Evolutionary conservation across 2,888 invertebrate species (phyloP).

Genomic region (Ctenicera cuprea): DNA sequence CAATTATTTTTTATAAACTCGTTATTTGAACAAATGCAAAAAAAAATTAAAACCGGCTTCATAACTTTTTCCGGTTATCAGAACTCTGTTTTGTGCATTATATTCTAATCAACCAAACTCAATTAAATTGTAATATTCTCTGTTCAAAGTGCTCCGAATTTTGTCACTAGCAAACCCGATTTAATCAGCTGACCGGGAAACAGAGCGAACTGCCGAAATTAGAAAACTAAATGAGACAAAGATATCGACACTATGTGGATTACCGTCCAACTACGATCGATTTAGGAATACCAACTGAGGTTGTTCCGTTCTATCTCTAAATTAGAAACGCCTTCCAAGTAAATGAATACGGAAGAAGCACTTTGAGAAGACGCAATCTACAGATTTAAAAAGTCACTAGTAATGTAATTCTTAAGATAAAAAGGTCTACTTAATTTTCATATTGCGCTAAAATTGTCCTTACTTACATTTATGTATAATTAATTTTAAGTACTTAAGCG

Average conservation of each 20-base stretch:
- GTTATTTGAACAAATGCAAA: too few species aligned
- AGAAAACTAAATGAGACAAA: constrained; percentile 39
- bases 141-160: constrained; percentile 1
- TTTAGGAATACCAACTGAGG: constrained; percentile 23
- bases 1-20: too few species aligned
- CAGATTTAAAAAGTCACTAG: too few species aligned
- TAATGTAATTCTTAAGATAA: too few species aligned
- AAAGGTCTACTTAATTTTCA: too few species aligned
- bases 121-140: constrained; percentile 4
- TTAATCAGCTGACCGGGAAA: constrained; percentile 25
- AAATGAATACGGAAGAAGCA: neutral
- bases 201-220: constrained; percentile 35
- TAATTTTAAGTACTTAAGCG: too few species aligned
- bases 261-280: constrained; percentile 35
- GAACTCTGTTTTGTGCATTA: neutral
- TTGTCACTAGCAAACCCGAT: constrained; percentile 3
- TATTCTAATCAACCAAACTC: neutral
- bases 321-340: constrained; percentile 29
- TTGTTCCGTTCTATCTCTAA: constrained; percentile 29
- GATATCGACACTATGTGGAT: constrained; percentile 34
- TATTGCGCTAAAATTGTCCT: too few species aligned
- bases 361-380: too few species aligned
- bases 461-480: too few species aligned
- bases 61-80: too few species aligned
- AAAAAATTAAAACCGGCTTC: too few species aligned